Conservation (phyloP, 2,888 invertebrate species). For the Thecocarcelia acutangulata region DNA sequence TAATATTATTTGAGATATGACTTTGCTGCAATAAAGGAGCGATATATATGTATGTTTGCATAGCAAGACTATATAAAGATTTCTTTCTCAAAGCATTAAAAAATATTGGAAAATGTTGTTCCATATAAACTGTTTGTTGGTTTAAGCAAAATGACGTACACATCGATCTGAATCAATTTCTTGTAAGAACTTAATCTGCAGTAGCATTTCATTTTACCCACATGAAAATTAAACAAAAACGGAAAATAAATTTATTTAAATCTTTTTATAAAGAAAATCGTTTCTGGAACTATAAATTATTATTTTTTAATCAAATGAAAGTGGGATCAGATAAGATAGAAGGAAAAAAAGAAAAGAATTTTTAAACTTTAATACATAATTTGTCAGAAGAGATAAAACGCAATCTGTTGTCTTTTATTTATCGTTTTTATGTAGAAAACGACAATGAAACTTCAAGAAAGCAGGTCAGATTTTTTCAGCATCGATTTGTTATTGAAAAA, state of each 20-base stretch:
- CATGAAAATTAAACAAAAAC: conserved; percentile 31
- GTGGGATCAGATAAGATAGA: background rate
- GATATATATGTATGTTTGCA: too few relatives aligned
- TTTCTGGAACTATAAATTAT: conserved; percentile 50
- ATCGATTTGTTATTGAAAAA: too few relatives aligned
- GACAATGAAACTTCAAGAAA: too few relatives aligned
- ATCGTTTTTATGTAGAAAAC: background rate
- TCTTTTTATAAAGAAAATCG: conserved; percentile 38
- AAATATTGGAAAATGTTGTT: background rate
- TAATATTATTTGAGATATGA: too few relatives aligned
- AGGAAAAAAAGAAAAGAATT: conserved; percentile 10
- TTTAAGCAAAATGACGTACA: conserved; percentile 32
- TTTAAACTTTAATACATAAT: background rate
- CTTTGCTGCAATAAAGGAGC: too few relatives aligned
- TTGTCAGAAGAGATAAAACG: conserved; percentile 2
- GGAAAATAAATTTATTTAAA: conserved; percentile 35
- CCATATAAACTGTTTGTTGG: conserved; percentile 23
- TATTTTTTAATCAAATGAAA: background rate
- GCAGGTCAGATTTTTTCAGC: too few relatives aligned
- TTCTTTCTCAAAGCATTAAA: conserved; percentile 25
- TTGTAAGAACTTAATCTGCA: conserved; percentile 56
- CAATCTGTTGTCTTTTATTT: background rate
- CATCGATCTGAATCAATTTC: conserved; percentile 56
- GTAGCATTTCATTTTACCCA: conserved; percentile 43
- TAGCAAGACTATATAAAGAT: conserved; percentile 41